Conservation (phyloP, 23 tunicate species). For the Trididemnum clinides region DNA sequence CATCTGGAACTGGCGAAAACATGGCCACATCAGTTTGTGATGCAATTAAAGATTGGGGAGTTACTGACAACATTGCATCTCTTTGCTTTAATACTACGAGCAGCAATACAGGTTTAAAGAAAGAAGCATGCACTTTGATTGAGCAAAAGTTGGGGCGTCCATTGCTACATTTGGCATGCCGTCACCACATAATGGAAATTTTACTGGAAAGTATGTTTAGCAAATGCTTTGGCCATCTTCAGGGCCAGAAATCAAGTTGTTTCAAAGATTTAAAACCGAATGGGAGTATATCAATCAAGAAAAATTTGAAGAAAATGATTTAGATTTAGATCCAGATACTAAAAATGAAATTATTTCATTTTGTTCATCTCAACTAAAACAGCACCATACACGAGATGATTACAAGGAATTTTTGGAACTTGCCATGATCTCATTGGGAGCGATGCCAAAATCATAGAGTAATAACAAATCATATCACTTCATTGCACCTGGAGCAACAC, state of each 20-base stretch:
- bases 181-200: conserved; percentile 17
- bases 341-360: not conserved
- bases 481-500: not conserved
- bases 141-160: not conserved
- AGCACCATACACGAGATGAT: not conserved
- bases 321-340: not conserved
- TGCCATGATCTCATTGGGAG: not conserved
- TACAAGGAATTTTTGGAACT: not conserved
- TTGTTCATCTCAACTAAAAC: not conserved
- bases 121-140: not conserved
- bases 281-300: not conserved
- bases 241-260: not conserved
- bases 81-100: not conserved
- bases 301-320: not conserved
- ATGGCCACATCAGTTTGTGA: not conserved
- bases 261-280: conserved; percentile 1
- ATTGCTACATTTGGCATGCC: conserved; percentile 11
- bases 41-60: not conserved
- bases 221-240: not conserved
- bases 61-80: not conserved
- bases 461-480: not conserved
- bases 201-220: not conserved
- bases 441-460: not conserved
- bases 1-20: not conserved
- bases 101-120: not conserved